Percentiles rank a stretch among this genome's conserved stretches.
Conservation (phyloP, 2,888 invertebrate species). For the Timema podura region DNA sequence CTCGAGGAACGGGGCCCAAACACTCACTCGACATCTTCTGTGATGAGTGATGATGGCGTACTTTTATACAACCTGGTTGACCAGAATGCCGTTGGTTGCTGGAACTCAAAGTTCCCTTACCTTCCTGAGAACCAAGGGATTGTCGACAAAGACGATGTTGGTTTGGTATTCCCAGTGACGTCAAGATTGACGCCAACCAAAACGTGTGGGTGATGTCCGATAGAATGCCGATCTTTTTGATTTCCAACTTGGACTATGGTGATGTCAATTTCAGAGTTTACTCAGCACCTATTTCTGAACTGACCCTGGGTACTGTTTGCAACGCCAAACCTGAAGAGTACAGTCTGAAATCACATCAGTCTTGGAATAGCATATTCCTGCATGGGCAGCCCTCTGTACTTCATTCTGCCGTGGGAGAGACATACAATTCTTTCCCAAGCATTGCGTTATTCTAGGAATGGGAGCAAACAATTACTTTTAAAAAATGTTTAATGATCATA, state of each 20-base stretch:
- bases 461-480: no score
- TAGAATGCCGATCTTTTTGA: conserved; percentile 74
- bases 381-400: no score
- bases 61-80: conserved; percentile 75
- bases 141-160: conserved; percentile 70
- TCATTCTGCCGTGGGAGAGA: no score
- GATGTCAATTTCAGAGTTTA: conserved; percentile 70
- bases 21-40: conserved; percentile 67
- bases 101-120: conserved; percentile 66
- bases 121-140: conserved; percentile 55
- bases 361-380: no score
- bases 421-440: no score
- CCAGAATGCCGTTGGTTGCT: conserved; percentile 78
- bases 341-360: no score
- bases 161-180: conserved; percentile 71
- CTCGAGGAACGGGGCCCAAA: conserved; percentile 57
- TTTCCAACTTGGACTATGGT: conserved; percentile 57
- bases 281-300: conserved; percentile 61
- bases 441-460: no score
- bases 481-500: no score
- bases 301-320: conserved; percentile 67
- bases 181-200: conserved; percentile 66
- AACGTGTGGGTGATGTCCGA: conserved; percentile 76
- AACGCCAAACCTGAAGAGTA: conserved; percentile 34
- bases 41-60: conserved; percentile 70